Percentiles rank a stretch among this genome's conserved stretches.
phyloP scores from a whole-genome alignment of 2,113 vertebrate species.

The Pedetes capensis region DNA sequence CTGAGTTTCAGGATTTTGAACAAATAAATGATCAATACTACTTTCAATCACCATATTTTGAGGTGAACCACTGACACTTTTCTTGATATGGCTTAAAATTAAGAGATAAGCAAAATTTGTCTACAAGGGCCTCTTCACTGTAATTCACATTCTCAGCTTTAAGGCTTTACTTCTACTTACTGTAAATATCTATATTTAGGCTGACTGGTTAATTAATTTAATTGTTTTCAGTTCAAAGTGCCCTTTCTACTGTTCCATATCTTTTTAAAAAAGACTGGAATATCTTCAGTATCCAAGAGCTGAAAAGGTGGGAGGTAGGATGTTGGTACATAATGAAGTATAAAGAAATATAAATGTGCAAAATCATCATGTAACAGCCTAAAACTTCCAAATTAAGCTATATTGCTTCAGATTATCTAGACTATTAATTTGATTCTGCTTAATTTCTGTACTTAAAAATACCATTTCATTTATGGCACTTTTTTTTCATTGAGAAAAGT shows the following conservation, averaged over 20 bases:
- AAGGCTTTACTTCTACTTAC: not conserved
- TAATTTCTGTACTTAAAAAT: constrained; percentile 3
- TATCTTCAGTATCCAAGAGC: not conserved
- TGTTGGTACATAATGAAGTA: not conserved
- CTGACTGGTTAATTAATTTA: not conserved
- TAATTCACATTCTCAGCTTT: not conserved
- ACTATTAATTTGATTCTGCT: not conserved
- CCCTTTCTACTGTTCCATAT: not conserved
- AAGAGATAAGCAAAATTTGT: not conserved
- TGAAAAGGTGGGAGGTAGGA: not conserved
- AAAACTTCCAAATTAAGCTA: not conserved
- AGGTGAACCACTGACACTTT: not conserved
- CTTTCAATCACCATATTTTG: not conserved
- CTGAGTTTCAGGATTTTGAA: not conserved
- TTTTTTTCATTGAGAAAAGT: constrained; percentile 3
- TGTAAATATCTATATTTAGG: not conserved
- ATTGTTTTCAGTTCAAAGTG: not conserved
- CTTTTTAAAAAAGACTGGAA: not conserved
- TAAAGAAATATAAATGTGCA: not conserved
- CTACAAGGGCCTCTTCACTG: not conserved
- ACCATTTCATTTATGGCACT: not conserved
- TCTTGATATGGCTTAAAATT: not conserved
- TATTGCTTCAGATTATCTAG: not conserved
- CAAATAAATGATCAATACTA: not conserved
- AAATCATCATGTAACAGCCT: not conserved